A percentile compares a stretch with the other conserved stretches of the same genome.
phyloP scores from a whole-genome alignment of 2,797 vertebrate species.

The Hippopotamyrus pictus region DNA sequence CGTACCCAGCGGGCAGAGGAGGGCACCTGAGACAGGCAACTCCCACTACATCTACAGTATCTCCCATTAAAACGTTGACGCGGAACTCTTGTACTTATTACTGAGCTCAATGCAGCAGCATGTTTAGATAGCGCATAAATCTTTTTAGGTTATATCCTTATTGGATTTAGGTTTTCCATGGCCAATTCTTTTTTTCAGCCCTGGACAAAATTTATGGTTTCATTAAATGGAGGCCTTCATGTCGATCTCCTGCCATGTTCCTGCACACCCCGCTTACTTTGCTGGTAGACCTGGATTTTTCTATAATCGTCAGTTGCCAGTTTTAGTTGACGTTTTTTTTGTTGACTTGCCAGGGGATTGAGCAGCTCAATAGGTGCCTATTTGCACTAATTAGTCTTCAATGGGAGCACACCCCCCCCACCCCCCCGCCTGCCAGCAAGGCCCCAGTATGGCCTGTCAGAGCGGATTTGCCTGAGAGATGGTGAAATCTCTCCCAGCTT shows the following conservation, averaged over 20 bases:
- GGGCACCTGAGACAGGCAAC: neutral
- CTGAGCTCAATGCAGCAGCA: slow-evolving; percentile 15
- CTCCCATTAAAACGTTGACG: neutral
- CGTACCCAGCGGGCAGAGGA: neutral
- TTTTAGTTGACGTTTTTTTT: slow-evolving; percentile 30
- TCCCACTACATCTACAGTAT: neutral
- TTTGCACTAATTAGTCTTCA: slow-evolving; percentile 44
- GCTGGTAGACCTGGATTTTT: neutral
- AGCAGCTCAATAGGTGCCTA: slow-evolving; percentile 41
- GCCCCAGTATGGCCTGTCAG: slow-evolving; percentile 34
- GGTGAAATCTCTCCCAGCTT: slow-evolving; percentile 44
- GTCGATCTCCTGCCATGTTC: neutral
- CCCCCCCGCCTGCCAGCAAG: slow-evolving; percentile 40
- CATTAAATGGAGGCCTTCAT: neutral
- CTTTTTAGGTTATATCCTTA: neutral
- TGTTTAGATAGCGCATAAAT: neutral
- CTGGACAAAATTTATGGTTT: neutral
- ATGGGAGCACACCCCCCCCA: slow-evolving; percentile 31
- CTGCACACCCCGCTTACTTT: neutral
- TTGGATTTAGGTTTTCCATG: neutral
- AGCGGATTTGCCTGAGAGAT: slow-evolving; percentile 46
- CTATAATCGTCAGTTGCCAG: slow-evolving; percentile 32
- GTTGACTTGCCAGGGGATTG: slow-evolving; percentile 37
- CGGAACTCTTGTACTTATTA: slow-evolving; percentile 17
- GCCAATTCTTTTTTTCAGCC: neutral